Evolutionary conservation across 2,797 vertebrate genomes (phyloP), one percentile per base, ranked within the genome.

Genomic region (Enteromius treurensis): DNA sequence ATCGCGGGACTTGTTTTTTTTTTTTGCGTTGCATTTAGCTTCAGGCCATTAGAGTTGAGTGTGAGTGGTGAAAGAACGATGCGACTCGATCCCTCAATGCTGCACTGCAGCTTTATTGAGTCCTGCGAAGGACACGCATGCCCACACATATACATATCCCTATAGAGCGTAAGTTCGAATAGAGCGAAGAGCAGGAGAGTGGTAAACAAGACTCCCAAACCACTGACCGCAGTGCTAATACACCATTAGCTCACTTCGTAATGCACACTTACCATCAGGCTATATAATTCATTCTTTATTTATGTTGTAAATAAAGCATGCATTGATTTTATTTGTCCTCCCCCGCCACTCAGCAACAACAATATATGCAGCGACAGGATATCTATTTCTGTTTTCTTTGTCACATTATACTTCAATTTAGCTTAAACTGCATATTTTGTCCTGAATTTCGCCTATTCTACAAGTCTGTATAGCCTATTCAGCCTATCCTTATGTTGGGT

Each of bases 21-120:
- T 78, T 70, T 88, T 88, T 81, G 84, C 75, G 74, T 86, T 84
- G 82, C 75, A 84, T 75, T 84, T 83, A 82, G 83, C 85, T 85
- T 51, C 83, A 85, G 85, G 84, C 85, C 84, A 86, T 87, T 87
- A 85, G 70, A 68, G 74, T 75, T 79, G 65, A 83, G 58, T 80
- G 84, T 82, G 84, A 87, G 75, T 70, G 55, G 47, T 62, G 76
- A 47, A 47, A 83, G 71, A 79, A 85, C 73, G n/a, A 40, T 81
- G 67, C 34, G 5, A 60, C 42, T 19, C 53, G 80, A 84, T 81
- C 78, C 64, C 75, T 64, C 67, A 69, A 62, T 40, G 69, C 76
- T 51, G 45, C 65, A 79, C 68, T 64, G 80, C 37, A 76, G 78
- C 73, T 84, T 85, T 58, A 84, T 60, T 67, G 74, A 76, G 77